Evolutionary conservation across 2,113 vertebrate species (phyloP).

Genomic region (Conger conger): DNA sequence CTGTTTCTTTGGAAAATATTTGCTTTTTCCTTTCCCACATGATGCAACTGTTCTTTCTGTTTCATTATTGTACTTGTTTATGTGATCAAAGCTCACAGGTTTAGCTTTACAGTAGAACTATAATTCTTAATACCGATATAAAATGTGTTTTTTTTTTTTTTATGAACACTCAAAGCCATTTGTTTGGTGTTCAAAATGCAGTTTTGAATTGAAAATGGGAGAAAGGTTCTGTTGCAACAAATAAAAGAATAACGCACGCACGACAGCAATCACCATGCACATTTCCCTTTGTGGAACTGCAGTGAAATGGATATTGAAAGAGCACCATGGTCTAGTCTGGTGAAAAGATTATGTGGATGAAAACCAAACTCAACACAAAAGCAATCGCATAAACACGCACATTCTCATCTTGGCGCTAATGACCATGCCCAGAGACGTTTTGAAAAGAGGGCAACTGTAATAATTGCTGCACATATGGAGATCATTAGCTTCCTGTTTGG

Average conservation of each 20-base stretch:
- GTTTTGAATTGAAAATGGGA: background rate
- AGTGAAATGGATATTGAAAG: background rate
- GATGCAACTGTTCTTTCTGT: too few relatives aligned
- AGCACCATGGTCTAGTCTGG: background rate
- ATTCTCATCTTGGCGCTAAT: background rate
- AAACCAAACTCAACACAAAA: background rate
- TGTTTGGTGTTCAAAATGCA: background rate
- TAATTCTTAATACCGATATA: background rate
- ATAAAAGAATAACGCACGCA: background rate
- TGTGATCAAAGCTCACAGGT: background rate
- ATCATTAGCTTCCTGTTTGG: conserved; percentile 9
- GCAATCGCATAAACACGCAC: background rate
- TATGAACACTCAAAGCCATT: background rate
- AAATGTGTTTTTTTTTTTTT: background rate
- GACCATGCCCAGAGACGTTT: conserved; percentile 5
- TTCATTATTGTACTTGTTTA: background rate
- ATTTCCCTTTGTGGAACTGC: background rate
- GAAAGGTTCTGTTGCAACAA: background rate
- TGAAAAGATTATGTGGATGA: background rate
- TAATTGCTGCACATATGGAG: conserved; percentile 15
- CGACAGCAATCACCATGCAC: background rate
- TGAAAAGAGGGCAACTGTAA: conserved; percentile 20
- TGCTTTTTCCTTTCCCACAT: background rate
- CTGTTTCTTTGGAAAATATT: too few relatives aligned
- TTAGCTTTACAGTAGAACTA: background rate